These are phyloP conservation scores for Cloeon dipterum DNA, from an alignment of 2,888 invertebrate species.

Conservation along the genomic window DNA sequence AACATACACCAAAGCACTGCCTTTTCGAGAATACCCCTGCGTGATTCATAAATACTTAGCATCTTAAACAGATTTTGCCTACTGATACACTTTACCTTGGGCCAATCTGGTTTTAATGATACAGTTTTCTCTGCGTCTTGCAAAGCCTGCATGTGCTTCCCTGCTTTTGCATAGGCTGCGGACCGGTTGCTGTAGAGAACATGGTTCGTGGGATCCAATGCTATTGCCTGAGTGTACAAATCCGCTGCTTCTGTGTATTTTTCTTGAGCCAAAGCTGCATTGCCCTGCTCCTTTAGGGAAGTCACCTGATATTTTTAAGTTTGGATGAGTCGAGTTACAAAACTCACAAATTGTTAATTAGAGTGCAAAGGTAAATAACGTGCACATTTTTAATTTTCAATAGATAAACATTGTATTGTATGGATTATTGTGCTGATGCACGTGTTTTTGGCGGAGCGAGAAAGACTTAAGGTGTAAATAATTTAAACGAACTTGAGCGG, in stretches of 20 bases:
- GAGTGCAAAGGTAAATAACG: no score
- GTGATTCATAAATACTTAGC: constrained; percentile 7
- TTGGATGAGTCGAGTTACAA: no score
- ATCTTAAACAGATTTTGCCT: background rate
- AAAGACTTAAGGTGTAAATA: no score
- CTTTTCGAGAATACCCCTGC: constrained; percentile 60
- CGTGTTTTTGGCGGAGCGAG: no score
- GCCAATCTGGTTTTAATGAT: constrained; percentile 59
- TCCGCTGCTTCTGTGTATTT: constrained; percentile 58
- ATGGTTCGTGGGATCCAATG: constrained; percentile 56
- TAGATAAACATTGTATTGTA: no score
- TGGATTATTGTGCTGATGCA: no score
- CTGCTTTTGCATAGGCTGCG: constrained; percentile 67
- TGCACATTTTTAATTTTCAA: no score
- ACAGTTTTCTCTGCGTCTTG: constrained; percentile 72
- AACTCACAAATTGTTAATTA: no score
- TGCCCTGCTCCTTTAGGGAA: constrained; percentile 67
- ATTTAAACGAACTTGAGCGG: no score
- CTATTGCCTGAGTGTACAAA: constrained; percentile 59
- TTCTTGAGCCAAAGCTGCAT: constrained; percentile 53
- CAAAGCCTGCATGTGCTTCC: constrained; percentile 47
- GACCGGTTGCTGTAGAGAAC: constrained; percentile 81
- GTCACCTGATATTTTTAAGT: constrained; percentile 33
- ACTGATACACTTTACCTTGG: constrained; percentile 41
- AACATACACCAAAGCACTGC: constrained; percentile 58